Evolutionary conservation across 2,888 invertebrate genomes (phyloP).

Genomic region (Tenodera sinensis): DNA sequence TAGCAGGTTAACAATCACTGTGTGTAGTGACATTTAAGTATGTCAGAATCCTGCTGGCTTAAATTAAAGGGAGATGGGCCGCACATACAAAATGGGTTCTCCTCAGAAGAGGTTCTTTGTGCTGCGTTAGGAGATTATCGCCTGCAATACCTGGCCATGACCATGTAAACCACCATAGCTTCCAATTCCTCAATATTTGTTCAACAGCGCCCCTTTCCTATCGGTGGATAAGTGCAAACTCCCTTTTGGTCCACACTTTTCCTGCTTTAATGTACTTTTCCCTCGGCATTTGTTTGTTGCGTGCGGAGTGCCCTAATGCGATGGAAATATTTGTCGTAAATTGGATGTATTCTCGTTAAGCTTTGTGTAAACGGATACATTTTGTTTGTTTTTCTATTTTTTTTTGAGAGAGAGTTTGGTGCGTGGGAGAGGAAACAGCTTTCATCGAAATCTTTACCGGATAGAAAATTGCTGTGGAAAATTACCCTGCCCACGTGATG

Average conservation of each 20-base stretch:
- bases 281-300: neutral
- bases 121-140: too few relatives aligned
- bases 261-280: neutral
- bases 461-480: neutral
- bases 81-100: too few relatives aligned
- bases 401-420: neutral
- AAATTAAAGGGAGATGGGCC: too few relatives aligned
- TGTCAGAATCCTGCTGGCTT: too few relatives aligned
- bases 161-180: neutral
- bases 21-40: too few relatives aligned
- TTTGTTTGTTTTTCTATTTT: neutral
- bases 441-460: neutral
- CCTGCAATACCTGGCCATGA: neutral
- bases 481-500: neutral
- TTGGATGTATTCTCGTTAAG: neutral
- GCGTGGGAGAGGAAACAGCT: neutral
- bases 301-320: neutral
- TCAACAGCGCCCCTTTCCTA: neutral
- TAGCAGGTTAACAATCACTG: too few relatives aligned
- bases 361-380: neutral
- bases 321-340: neutral
- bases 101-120: too few relatives aligned
- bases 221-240: neutral
- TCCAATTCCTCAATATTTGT: neutral
- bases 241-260: neutral